A percentile compares a stretch with the other conserved stretches of the same genome.
These are phyloP conservation scores for Holotrichia oblita DNA, from an alignment of 1,140 invertebrate species.

Conservation along the genomic window DNA sequence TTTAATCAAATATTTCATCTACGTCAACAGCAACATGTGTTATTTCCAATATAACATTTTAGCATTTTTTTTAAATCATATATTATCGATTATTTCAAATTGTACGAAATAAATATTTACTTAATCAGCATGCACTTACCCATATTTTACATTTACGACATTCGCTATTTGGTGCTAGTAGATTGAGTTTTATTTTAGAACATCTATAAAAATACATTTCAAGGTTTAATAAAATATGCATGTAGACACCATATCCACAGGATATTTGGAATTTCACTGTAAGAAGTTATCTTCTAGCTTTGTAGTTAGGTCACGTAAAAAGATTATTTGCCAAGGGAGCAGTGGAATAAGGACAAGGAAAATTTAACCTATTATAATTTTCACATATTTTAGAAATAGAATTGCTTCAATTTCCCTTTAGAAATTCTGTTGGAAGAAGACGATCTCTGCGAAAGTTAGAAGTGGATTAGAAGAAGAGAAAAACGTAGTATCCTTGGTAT, in stretches of 20 bases:
- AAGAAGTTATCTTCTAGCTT: neutral
- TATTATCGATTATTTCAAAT: conserved; percentile 14
- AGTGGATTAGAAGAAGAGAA: no score
- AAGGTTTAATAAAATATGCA: conserved; percentile 1
- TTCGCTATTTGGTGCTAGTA: neutral
- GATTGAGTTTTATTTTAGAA: neutral
- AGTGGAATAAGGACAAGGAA: neutral
- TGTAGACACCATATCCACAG: neutral
- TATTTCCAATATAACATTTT: neutral
- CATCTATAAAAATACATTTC: neutral
- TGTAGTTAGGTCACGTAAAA: neutral
- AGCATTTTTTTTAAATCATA: neutral
- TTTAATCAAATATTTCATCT: neutral
- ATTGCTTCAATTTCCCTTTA: neutral
- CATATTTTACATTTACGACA: neutral
- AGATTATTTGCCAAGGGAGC: neutral
- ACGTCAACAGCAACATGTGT: neutral
- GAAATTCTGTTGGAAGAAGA: neutral
- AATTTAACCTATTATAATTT: neutral
- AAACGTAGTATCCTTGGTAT: no score
- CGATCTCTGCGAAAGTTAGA: neutral
- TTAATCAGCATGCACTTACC: neutral
- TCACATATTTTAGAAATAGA: neutral
- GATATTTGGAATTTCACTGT: neutral
- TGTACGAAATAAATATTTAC: neutral